A percentile compares a stretch with the other conserved stretches of the same genome.
Conservation (phyloP, 92 coral and sea anemone species). For the Parazoanthus atlanticus region DNA sequence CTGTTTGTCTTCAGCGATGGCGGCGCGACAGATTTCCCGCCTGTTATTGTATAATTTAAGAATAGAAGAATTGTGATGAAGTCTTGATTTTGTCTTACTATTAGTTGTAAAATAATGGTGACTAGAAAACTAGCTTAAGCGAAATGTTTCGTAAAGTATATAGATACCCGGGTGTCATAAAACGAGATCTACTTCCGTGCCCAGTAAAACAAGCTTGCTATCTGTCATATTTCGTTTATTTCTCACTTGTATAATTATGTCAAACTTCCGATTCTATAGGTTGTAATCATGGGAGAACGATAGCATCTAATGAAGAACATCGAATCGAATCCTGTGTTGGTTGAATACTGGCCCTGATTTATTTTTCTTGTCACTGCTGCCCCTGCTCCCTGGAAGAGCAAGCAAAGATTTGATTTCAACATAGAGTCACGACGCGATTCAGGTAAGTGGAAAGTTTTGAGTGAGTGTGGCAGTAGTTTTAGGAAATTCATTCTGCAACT, state of each 20-base stretch:
- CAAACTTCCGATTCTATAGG: conserved; percentile 8
- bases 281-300: conserved; percentile 26
- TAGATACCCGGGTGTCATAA: not conserved
- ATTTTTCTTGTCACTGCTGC: not conserved
- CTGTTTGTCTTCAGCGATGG: conserved; percentile 23
- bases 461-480: not conserved
- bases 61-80: not conserved
- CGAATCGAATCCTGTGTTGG: conserved; percentile 2
- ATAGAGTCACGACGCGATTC: conserved; percentile 26
- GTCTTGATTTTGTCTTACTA: not conserved
- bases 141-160: not conserved
- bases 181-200: conserved; percentile 39
- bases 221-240: not conserved
- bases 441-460: conserved; percentile 11
- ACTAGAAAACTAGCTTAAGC: not conserved
- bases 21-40: no score
- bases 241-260: not conserved
- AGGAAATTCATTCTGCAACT: not conserved
- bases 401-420: conserved; percentile 17
- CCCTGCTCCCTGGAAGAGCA: not conserved
- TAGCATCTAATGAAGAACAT: conserved; percentile 1
- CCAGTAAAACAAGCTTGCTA: not conserved
- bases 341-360: not conserved
- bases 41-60: not conserved
- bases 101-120: not conserved